Base-by-base conservation (phyloP, 2,113 vertebrate genomes). In the Sebastes schlegelii region DNA sequence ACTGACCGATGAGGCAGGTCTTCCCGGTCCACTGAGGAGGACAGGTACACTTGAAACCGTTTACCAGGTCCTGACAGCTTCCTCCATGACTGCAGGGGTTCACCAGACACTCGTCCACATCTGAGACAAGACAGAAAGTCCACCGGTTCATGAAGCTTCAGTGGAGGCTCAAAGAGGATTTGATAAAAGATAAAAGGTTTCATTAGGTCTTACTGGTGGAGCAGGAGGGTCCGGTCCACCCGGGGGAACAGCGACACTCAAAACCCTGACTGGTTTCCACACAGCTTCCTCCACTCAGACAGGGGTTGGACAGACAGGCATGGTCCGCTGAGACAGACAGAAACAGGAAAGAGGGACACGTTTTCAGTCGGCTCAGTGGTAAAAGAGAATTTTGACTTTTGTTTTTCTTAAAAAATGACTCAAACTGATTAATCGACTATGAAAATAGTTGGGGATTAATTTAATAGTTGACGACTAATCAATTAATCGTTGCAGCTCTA, bases 21-120 rank as follows among this genome's bases (percentile, higher is more conserved):
- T 97, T 98, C 64, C 98, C 98, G 48, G 95, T 97, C 97, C 98
- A 98, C 91, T 98, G 97, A 51, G 96, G 93, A 5, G 98, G 96
- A 85, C 98, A 99, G 87, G 92, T 63, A 62, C 98, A 99, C 90
- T 93, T 97, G 94, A 97, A 98, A 10, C 96, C 96, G 7, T 97
- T 96, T 10, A 97, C 92, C 82, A 97, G 91, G 86, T 98, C 97
- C 87, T 96, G 95, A 89, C 98, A 99, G 79, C 96, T 96, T 14
- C 97, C 98, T 64, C 96, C 97, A 0, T 99, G 96, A 51, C 94
- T 96, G 92, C 98, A 99, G 78, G 97, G 97, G 92, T 97, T 97
- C 58, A 93, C 93, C 92, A 94, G 93, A 89, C 98, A 99, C 74
- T 99, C 97, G 79, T 99, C 96, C 80, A 97, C 96, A 89, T 98